Evolutionary conservation across 2,113 vertebrate species (phyloP), one percentile per base, ranked within the genome.

Genomic region (Nycticorax nycticorax): DNA sequence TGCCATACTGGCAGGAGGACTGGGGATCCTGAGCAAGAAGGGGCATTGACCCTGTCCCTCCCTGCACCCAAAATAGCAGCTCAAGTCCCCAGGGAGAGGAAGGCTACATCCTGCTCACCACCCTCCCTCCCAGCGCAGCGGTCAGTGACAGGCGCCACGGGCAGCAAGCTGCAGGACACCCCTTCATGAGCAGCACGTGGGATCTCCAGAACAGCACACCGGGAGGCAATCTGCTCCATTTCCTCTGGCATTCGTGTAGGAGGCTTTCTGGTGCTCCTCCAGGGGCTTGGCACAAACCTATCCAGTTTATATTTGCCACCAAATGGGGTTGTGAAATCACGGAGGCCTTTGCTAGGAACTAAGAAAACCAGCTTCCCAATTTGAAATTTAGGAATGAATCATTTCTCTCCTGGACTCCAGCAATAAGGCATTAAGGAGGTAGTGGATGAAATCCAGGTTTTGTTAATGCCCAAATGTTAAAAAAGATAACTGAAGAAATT

Each of bases 61-160:
- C 20, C n/a, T 8, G 12, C 35, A 67, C 28, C n/a, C 28, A 26
- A 32, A 30, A 52, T 0, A 37, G 59, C 21, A 57, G 5, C n/a
- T 55, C 2, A 0, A n/a, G 22, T 41, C 8, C 14, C 26, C 21
- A n/a, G 23, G 32, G 37, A 63, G 75, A 48, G 15, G 56, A 76
- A 48, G 35, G n/a, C 41, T 11, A 1, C 2, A 1, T 48, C 47
- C 52, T 52, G 11, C 67, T 47, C 33, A 3, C 20, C 1, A 0
- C 14, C 9, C 33, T 79, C 33, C 56, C 35, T 37, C 50, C 48
- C 45, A 60, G 60, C 0, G 0, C 39, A 33, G 59, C 0, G 0
- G 41, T 47, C 2, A 0, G 69, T 32, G 69, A 17, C 0, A 1
- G 50, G 43, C 5, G 3, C 9, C 6, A 0, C 0, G 0, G 19